Conservation (phyloP, 2,888 invertebrate species). For the Drosophila nigricruria region DNA sequence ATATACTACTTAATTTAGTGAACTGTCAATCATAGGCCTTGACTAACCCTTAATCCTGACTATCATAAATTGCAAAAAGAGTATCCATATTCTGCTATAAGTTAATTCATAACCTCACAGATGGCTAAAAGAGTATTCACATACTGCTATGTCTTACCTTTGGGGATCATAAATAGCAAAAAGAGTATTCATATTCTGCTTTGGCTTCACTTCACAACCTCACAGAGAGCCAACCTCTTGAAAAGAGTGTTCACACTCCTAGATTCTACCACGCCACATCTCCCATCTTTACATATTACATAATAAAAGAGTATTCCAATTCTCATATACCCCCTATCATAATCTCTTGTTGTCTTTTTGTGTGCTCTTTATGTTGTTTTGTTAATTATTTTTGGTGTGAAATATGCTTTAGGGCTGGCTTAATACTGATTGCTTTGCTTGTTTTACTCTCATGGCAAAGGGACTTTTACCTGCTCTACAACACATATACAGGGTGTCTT, state of each 20-base stretch:
- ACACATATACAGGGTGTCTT: constrained; percentile 17
- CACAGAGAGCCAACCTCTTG: too few species aligned
- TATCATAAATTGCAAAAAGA: too few species aligned
- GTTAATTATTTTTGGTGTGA: constrained; percentile 68
- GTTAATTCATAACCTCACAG: neutral
- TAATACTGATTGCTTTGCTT: constrained; percentile 57
- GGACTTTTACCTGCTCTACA: constrained; percentile 36
- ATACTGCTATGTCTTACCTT: neutral
- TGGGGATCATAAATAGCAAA: too few species aligned
- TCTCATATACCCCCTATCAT: too few species aligned
- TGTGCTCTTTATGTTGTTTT: constrained; percentile 45
- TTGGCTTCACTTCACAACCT: neutral
- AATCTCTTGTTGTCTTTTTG: constrained; percentile 5
- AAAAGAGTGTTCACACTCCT: too few species aligned
- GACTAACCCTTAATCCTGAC: too few species aligned
- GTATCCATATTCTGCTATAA: too few species aligned
- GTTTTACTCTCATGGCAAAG: constrained; percentile 11
- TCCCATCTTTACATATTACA: neutral
- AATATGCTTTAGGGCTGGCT: constrained; percentile 59
- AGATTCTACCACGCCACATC: too few species aligned
- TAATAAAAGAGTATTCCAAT: constrained; percentile 16
- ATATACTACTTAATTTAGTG: neutral
- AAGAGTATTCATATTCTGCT: constrained; percentile 8
- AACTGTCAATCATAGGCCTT: too few species aligned
- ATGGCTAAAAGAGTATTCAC: neutral